Conservation (phyloP, 2,797 vertebrate species). For the Phaenicophaeus curvirostris region DNA sequence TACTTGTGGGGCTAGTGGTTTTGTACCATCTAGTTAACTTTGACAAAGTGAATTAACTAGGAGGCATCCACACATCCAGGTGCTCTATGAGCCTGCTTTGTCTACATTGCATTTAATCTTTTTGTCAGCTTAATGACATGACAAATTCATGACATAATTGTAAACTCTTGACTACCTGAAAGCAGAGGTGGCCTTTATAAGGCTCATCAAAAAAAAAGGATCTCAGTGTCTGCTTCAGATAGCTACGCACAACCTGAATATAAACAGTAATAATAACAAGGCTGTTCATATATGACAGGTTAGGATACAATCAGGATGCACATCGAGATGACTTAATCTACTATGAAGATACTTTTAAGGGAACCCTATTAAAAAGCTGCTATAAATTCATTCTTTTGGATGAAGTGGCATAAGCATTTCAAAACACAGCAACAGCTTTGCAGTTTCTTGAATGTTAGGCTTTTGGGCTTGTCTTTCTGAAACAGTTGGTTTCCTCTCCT, state of each 20-base stretch:
- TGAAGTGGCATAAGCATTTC: not conserved
- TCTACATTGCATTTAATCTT: rapidly evolving
- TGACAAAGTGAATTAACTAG: not conserved
- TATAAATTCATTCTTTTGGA: not conserved
- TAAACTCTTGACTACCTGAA: not conserved
- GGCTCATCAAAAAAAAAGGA: not conserved
- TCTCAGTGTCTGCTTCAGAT: not conserved
- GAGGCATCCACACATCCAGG: not conserved
- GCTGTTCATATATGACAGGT: not conserved
- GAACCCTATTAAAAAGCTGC: not conserved
- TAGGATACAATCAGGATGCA: not conserved
- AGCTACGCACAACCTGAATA: not conserved
- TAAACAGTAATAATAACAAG: not conserved
- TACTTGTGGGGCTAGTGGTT: not conserved
- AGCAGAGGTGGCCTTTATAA: not conserved
- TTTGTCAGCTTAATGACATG: not conserved
- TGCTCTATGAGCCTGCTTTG: not conserved
- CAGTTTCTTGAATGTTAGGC: not conserved
- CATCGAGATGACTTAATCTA: not conserved
- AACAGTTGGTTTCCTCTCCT: not conserved
- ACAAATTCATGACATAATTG: not conserved
- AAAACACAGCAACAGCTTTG: not conserved
- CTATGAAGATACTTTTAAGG: not conserved
- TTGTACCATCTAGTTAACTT: not conserved
- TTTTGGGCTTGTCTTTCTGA: not conserved